Conservation (phyloP, 1,140 invertebrate genomes). For the Bombus polaris region DNA sequence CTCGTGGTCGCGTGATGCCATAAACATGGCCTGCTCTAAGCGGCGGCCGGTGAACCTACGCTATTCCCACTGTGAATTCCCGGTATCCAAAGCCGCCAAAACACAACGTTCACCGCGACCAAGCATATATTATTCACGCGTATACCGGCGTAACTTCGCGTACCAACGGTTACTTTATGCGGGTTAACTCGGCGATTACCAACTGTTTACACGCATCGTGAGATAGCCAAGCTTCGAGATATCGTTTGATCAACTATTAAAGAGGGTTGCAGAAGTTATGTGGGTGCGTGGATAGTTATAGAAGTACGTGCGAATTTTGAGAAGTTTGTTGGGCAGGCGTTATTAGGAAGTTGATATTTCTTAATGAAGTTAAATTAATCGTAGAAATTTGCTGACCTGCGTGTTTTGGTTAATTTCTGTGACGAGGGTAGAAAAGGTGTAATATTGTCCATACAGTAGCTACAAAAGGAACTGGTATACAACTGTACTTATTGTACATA, state of each 20-base stretch:
- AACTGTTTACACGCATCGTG: conserved; percentile 25
- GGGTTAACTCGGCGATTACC: conserved; percentile 25
- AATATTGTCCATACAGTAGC: no score
- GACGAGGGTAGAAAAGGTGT: no score
- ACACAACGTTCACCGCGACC: conserved; percentile 28
- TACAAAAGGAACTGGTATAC: no score
- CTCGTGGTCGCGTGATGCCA: conserved; percentile 49
- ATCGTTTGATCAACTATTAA: conserved; percentile 10
- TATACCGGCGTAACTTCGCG: neutral
- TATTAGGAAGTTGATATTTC: no score
- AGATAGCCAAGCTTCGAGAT: neutral
- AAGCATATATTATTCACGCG: conserved; percentile 45
- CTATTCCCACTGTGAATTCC: conserved; percentile 53
- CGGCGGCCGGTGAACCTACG: conserved; percentile 17
- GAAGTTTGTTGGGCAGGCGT: neutral
- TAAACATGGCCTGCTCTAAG: conserved; percentile 68
- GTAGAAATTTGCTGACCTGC: no score
- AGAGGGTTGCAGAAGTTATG: neutral
- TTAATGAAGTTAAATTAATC: no score
- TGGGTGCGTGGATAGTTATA: neutral
- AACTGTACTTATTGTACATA: no score
- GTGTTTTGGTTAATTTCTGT: no score
- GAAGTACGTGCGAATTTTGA: neutral
- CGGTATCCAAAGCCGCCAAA: conserved; percentile 19
- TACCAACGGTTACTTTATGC: conserved; percentile 34